Evolutionary conservation across 2,888 invertebrate species (phyloP).

Genomic region (Drosophila birchii): DNA sequence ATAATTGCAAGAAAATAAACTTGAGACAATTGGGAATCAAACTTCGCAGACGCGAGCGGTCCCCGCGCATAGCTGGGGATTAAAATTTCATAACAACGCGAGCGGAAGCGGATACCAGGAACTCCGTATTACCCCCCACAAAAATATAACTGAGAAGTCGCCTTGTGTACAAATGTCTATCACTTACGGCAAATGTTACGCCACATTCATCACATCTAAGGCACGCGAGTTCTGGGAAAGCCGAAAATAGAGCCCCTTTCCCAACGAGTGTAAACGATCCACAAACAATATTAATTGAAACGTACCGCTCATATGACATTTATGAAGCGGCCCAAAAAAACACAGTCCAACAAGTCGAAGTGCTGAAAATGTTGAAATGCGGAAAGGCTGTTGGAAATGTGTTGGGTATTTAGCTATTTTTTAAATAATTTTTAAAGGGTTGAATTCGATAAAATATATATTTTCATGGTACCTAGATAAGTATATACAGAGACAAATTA

Average conservation of each 20-base stretch:
- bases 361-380: constrained; percentile 9
- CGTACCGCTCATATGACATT: constrained; percentile 74
- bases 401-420: constrained; percentile 7
- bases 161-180: constrained; percentile 60
- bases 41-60: constrained; percentile 57
- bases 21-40: constrained; percentile 70
- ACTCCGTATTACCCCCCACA: constrained; percentile 20
- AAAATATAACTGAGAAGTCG: background rate
- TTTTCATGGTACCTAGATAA: background rate
- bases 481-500: too few species aligned
- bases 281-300: constrained; percentile 75
- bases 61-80: constrained; percentile 37
- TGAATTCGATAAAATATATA: too few species aligned
- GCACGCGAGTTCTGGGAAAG: constrained; percentile 64
- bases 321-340: constrained; percentile 60
- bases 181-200: constrained; percentile 61
- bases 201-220: constrained; percentile 64
- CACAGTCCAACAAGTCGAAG: constrained; percentile 29
- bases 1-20: constrained; percentile 60
- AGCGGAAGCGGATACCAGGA: constrained; percentile 22
- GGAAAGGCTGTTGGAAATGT: background rate
- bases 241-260: constrained; percentile 19
- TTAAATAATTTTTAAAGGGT: background rate
- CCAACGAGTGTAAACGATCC: constrained; percentile 39
- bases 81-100: constrained; percentile 53